A percentile compares a stretch with the other conserved stretches of the same genome.
These are phyloP conservation scores for Alligator mississippiensis DNA, from an alignment of 2,113 vertebrate species.

Conservation along the genomic window DNA sequence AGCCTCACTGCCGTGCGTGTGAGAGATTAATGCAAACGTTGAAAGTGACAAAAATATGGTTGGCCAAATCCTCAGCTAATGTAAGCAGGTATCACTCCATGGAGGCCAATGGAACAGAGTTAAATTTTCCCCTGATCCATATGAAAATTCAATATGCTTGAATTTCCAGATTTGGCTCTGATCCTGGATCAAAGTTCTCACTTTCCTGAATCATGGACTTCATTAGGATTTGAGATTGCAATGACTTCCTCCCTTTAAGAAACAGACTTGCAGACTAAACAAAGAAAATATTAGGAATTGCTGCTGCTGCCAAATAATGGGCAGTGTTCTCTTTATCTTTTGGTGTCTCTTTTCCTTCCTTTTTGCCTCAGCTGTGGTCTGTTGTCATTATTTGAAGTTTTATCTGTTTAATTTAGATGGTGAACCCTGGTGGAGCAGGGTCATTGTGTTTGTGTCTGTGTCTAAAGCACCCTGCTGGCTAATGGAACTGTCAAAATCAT, in stretches of 20 bases:
- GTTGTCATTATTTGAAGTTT: not conserved
- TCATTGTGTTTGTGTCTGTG: not conserved
- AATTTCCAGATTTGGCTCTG: not conserved
- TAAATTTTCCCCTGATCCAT: not conserved
- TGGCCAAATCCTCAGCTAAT: not conserved
- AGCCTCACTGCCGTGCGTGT: not conserved
- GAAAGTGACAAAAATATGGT: not conserved
- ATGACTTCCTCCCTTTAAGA: not conserved
- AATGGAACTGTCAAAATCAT: not conserved
- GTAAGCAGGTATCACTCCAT: not conserved
- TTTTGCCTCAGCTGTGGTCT: not conserved
- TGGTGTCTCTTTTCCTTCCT: not conserved
- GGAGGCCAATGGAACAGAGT: not conserved
- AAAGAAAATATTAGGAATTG: not conserved
- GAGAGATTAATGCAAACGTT: not conserved
- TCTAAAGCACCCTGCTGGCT: not conserved
- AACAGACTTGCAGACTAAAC: not conserved
- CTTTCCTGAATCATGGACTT: not conserved
- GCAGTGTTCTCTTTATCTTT: not conserved
- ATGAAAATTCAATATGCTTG: not conserved
- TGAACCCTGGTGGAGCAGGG: not conserved
- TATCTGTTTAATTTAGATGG: not conserved
- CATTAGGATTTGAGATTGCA: not conserved
- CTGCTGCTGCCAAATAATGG: not conserved
- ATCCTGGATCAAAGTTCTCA: not conserved